Conservation (phyloP, 2,797 vertebrate species). For the Coranthus polyacanthus region DNA sequence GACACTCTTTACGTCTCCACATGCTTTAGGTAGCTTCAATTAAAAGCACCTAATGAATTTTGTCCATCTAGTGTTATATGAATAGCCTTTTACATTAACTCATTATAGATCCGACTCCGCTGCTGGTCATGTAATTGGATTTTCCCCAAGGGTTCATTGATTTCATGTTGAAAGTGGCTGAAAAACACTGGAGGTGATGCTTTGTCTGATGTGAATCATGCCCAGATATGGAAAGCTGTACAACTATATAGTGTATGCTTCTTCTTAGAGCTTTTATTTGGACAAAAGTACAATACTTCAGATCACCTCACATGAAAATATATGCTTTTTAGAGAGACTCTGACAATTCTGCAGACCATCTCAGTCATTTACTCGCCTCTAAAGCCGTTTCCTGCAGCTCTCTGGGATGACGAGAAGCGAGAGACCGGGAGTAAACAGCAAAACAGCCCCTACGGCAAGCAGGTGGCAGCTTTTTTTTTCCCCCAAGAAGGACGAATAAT, state of each 20-base stretch:
- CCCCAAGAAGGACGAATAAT: constrained; percentile 61
- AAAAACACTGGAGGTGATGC: constrained; percentile 28
- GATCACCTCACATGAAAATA: neutral
- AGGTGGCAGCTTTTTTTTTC: constrained; percentile 35
- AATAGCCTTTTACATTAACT: constrained; percentile 37
- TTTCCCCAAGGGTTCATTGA: constrained; percentile 48
- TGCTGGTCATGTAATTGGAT: constrained; percentile 52
- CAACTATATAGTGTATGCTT: neutral
- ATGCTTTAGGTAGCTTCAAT: constrained; percentile 44
- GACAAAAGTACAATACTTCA: neutral
- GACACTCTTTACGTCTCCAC: constrained; percentile 10
- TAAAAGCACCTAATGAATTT: constrained; percentile 49
- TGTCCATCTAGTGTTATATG: constrained; percentile 21
- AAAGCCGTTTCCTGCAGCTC: constrained; percentile 3
- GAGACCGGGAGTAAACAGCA: constrained; percentile 26
- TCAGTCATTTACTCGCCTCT: neutral
- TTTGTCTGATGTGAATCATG: constrained; percentile 19
- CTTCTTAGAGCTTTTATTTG: neutral
- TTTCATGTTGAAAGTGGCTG: constrained; percentile 46
- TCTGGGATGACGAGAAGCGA: constrained; percentile 12
- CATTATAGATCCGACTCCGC: constrained; percentile 52
- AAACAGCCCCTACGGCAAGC: constrained; percentile 49
- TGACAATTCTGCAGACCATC: neutral
- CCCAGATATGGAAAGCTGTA: neutral
- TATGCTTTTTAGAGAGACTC: neutral